Conservation (phyloP, 1,140 invertebrate species). For the Aphidius ervi region DNA sequence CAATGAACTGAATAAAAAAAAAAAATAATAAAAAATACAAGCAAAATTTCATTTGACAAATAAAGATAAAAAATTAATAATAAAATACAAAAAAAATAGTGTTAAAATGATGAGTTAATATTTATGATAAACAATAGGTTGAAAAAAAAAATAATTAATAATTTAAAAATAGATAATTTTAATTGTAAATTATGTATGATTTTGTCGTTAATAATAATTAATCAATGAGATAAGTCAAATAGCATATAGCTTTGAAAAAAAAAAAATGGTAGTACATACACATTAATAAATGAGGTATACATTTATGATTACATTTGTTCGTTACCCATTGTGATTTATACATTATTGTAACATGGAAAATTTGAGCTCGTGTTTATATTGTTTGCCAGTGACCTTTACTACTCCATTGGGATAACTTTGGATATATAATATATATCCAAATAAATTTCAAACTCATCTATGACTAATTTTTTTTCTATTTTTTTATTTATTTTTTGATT, state of each 20-base stretch:
- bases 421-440: not conserved
- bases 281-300: constrained; percentile 4
- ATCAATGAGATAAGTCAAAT: constrained; percentile 14
- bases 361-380: too few species aligned
- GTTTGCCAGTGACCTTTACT: constrained; percentile 7
- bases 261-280: too few species aligned
- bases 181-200: not conserved
- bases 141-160: too few species aligned
- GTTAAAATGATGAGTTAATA: too few species aligned
- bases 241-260: constrained; percentile 2
- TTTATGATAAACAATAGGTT: too few species aligned
- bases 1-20: not conserved
- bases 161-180: too few species aligned
- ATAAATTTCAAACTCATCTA: constrained; percentile 1
- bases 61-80: too few species aligned
- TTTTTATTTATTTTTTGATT: too few species aligned
- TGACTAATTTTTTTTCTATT: too few species aligned
- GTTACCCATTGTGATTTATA: constrained; percentile 9
- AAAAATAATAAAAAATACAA: not conserved
- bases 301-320: constrained; percentile 3
- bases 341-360: constrained; percentile 5
- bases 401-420: not conserved
- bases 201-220: constrained; percentile 13
- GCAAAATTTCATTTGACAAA: not conserved
- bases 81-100: too few species aligned